Evolutionary conservation across 2,113 vertebrate species (phyloP).

Genomic region (Phyllopteryx taeniolatus): DNA sequence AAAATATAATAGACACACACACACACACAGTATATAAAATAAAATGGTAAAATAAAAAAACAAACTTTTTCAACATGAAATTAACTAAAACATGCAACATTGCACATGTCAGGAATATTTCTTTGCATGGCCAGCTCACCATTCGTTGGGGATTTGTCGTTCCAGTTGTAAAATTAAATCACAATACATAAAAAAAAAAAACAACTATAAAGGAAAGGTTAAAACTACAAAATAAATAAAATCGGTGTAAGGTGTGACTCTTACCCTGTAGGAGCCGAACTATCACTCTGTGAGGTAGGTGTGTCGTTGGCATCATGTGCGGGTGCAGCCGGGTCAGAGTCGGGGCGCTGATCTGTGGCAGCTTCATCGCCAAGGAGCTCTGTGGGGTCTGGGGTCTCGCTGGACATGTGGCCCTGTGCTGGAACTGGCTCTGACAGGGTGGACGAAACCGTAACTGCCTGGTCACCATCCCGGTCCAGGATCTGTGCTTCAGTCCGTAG

Average conservation of each 20-base stretch:
- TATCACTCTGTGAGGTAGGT: conserved; percentile 88
- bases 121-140: no score
- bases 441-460: conserved; percentile 55
- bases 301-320: conserved; percentile 67
- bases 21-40: no score
- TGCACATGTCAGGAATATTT: no score
- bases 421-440: conserved; percentile 48
- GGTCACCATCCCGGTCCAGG: conserved; percentile 41
- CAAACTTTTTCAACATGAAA: neutral
- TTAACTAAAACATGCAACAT: neutral
- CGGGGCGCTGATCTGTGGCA: conserved; percentile 20
- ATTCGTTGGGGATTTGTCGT: no score
- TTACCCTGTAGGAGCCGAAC: conserved; percentile 78
- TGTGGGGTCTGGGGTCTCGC: conserved; percentile 29
- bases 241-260: conserved; percentile 17
- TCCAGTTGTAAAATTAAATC: no score
- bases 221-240: neutral
- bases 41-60: neutral
- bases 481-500: conserved; percentile 14
- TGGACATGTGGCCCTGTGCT: conserved; percentile 35
- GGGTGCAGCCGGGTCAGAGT: conserved; percentile 28
- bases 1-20: no score
- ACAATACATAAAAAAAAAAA: neutral
- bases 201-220: no score
- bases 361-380: conserved; percentile 25